Evolutionary conservation across 2,888 invertebrate species (phyloP).

Genomic region (Branchellion lobata): DNA sequence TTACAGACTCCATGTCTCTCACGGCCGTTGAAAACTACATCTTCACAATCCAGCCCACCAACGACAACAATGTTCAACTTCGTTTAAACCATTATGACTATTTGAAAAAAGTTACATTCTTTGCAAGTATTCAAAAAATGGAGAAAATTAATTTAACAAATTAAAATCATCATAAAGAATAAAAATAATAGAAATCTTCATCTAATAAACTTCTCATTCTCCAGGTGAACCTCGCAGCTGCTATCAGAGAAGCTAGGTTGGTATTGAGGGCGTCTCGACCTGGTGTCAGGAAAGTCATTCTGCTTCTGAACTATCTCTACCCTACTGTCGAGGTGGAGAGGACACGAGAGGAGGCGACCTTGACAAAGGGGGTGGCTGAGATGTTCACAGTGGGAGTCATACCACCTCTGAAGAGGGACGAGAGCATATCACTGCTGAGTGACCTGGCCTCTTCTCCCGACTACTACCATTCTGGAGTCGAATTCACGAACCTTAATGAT

Average conservation of each 20-base stretch:
- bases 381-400: constrained; percentile 47
- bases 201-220: background rate
- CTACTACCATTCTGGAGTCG: constrained; percentile 41
- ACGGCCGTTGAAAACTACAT: constrained; percentile 12
- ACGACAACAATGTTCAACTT: constrained; percentile 48
- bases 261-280: background rate
- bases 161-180: background rate
- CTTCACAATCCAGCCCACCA: background rate
- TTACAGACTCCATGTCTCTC: background rate
- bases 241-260: background rate
- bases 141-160: background rate
- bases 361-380: constrained; percentile 12
- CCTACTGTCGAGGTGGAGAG: background rate
- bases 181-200: background rate
- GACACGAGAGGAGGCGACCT: constrained; percentile 11
- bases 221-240: constrained; percentile 6
- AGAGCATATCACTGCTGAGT: constrained; percentile 41
- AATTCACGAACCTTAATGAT: constrained; percentile 40
- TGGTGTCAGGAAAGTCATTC: background rate
- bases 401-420: constrained; percentile 19
- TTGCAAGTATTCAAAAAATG: background rate
- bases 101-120: too few relatives aligned
- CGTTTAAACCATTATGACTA: too few relatives aligned
- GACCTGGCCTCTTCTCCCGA: constrained; percentile 28
- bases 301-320: constrained; percentile 38